Evolutionary conservation across 2,888 invertebrate genomes (phyloP), one percentile per base, ranked within the genome.

Genomic region (Osedax fenrisi): DNA sequence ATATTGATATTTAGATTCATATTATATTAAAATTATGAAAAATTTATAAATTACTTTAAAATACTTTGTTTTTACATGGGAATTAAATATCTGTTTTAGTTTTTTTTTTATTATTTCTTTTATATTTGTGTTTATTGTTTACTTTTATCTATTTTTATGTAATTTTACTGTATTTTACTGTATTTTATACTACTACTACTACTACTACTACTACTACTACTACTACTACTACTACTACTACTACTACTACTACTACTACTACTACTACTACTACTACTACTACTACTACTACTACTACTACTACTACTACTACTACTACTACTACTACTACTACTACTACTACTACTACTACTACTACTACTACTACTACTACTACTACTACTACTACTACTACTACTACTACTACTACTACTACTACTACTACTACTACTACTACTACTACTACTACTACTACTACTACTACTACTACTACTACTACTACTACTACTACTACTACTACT

Each of bases 371-470:
- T 61, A 61, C 61, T 61, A 5, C 61, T 61, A 61, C 61, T 61
- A 61, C 61, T 61, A 61, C 61, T 61, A 61, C 61, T 61, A 61
- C 61, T 61, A 61, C 61, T 61, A 61, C 61, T 61, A 61, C 61
- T 61, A 61, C 5, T 61, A 61, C 61, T 61, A 61, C 61, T 61
- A 61, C 61, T 61, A 61, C 61, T 61, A 61, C 61, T 61, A 61
- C 61, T 61, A 61, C 61, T 5, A 61, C 61, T 61, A 61, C 61
- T 61, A 61, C 61, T 61, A 61, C 61, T 5, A 61, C 61, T 2
- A 61, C 61, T 5, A 61, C 61, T 5, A 61, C 61, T 61, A 61
- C 61, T 61, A 61, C 61, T 61, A 5, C 61, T 22, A 5, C 22
- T 22, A 61, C 61, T 61, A 61, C 61, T 61, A 61, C 61, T 61